Conservation (phyloP, 2,797 vertebrate genomes). For the Tinamus major region DNA sequence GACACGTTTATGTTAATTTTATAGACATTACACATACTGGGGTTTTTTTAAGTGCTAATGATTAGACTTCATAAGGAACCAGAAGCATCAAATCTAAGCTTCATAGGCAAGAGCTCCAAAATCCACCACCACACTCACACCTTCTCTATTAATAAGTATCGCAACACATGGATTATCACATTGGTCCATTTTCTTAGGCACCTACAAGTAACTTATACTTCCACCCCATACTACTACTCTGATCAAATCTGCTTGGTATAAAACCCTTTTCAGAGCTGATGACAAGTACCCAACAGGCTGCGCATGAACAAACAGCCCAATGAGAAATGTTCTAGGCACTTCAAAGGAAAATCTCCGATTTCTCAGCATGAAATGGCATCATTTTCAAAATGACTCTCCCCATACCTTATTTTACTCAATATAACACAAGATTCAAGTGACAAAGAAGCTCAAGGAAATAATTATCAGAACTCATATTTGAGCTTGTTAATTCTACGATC, state of each 20-base stretch:
- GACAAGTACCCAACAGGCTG: fast-evolving
- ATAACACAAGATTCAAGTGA: not conserved
- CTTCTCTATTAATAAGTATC: not conserved
- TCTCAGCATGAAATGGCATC: not conserved
- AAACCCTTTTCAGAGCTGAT: not conserved
- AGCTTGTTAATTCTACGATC: not conserved
- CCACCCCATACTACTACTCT: not conserved
- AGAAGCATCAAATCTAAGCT: not conserved
- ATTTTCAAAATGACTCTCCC: not conserved
- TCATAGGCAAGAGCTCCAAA: not conserved
- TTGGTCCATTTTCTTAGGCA: not conserved
- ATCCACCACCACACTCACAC: fast-evolving
- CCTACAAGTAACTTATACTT: not conserved
- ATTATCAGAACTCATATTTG: not conserved
- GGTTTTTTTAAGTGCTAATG: not conserved
- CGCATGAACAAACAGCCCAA: not conserved
- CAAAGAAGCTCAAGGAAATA: not conserved
- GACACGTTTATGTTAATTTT: not conserved
- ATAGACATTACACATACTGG: not conserved
- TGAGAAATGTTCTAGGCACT: not conserved
- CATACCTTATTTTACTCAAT: not conserved
- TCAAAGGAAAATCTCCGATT: not conserved
- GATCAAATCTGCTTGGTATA: not conserved
- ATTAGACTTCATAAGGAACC: not conserved
- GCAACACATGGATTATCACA: not conserved